Evolutionary conservation across 2,113 vertebrate genomes (phyloP).

Genomic region (Dryoscopus gambensis): DNA sequence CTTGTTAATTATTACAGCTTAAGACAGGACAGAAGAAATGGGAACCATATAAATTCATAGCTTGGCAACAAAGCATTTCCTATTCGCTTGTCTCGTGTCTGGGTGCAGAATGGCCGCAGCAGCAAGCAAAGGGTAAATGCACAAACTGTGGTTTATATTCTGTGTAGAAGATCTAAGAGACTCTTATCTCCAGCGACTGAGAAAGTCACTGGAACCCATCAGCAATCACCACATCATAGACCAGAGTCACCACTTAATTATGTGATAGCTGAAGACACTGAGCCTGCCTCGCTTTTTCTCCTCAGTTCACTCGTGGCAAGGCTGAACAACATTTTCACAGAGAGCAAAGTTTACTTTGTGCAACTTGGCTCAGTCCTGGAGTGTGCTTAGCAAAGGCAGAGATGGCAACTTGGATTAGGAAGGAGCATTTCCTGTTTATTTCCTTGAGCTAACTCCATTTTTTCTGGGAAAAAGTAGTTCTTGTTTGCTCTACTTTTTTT

Average conservation of each 20-base stretch:
- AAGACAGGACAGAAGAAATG: background rate
- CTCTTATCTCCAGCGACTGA: background rate
- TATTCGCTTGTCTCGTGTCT: background rate
- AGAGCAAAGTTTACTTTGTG: background rate
- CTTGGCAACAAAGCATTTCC: background rate
- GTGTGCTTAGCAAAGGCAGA: background rate
- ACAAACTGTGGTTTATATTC: background rate
- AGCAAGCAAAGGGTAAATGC: background rate
- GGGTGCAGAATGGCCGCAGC: background rate
- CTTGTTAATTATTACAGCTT: background rate
- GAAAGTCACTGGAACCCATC: background rate
- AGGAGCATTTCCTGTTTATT: slow-evolving; percentile 44
- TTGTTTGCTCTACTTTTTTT: background rate
- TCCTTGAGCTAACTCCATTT: background rate
- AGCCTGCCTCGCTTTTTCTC: background rate
- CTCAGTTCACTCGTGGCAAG: background rate
- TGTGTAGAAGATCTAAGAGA: background rate
- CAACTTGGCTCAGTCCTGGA: background rate
- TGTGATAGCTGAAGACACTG: background rate
- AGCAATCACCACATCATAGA: background rate
- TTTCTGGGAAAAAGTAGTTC: background rate
- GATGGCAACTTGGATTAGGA: background rate
- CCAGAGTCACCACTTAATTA: background rate
- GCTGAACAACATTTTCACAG: background rate
- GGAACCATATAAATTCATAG: background rate